These are phyloP conservation scores for Eurytoma californica DNA, from an alignment of 2,888 invertebrate species.

Conservation along the genomic window DNA sequence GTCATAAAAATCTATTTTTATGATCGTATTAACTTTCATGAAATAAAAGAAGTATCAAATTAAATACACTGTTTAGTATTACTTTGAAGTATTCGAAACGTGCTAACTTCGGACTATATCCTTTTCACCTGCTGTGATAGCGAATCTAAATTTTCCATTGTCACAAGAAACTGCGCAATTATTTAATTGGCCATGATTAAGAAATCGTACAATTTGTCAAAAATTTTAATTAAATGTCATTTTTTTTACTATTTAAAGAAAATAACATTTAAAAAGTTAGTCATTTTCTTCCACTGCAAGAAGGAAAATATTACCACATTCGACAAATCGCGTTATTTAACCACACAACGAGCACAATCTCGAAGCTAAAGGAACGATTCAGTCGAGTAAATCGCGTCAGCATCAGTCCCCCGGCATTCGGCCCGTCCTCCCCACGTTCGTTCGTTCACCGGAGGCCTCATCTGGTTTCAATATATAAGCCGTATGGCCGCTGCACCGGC, in stretches of 20 bases:
- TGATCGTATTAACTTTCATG: too few species aligned
- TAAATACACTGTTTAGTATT: too few species aligned
- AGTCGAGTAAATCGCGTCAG: not conserved
- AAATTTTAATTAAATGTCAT: not conserved
- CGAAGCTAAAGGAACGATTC: too few species aligned
- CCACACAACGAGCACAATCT: too few species aligned
- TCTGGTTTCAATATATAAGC: slow-evolving; percentile 28
- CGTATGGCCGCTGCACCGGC: not conserved
- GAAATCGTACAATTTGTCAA: not conserved
- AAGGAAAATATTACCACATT: not conserved
- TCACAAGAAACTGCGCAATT: too few species aligned
- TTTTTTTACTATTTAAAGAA: not conserved
- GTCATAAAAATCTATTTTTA: too few species aligned
- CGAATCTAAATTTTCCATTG: too few species aligned
- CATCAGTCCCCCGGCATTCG: slow-evolving; percentile 6
- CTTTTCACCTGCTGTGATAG: too few species aligned
- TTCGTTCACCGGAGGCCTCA: slow-evolving; percentile 27
- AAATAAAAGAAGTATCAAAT: too few species aligned
- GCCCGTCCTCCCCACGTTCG: not conserved
- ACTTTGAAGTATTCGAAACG: too few species aligned
- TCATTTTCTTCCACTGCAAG: not conserved
- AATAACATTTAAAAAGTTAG: not conserved
- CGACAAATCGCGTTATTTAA: too few species aligned
- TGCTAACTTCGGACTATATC: too few species aligned
- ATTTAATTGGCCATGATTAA: not conserved